These are phyloP conservation scores for Micromys minutus DNA, from an alignment of 2,113 vertebrate genomes.

Conservation along the genomic window DNA sequence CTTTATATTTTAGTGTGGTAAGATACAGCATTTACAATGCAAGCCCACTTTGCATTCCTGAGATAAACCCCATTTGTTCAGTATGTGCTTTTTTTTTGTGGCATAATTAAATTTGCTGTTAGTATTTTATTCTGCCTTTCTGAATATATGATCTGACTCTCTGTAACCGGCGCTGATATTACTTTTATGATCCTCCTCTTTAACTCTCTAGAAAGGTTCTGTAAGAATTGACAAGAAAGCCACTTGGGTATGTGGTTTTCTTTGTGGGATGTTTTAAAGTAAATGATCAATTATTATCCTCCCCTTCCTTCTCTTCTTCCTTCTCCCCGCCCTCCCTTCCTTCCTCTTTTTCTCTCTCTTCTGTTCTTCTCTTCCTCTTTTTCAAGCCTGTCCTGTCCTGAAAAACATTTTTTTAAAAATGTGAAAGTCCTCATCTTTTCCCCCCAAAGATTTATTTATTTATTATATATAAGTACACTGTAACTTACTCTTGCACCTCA, in stretches of 20 bases:
- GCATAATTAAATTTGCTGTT: conserved; percentile 1
- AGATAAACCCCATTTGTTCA: not conserved
- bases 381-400: not conserved
- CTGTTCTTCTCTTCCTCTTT: not conserved
- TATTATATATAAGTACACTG: no score
- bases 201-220: not conserved
- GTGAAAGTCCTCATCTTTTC: no score
- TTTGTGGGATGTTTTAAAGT: not conserved
- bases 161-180: not conserved
- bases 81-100: not conserved
- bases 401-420: no score
- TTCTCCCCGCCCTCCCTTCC: no score
- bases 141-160: conserved; percentile 7
- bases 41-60: not conserved
- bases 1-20: not conserved
- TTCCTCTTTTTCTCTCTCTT: not conserved
- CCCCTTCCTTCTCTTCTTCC: fast-evolving
- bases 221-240: conserved; percentile 6
- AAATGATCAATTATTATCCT: not conserved
- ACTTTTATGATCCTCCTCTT: not conserved
- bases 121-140: conserved; percentile 13
- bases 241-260: conserved; percentile 23
- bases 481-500: no score
- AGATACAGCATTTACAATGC: not conserved
- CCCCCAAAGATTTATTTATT: no score